These are phyloP conservation scores for Pedionomus torquatus DNA, from an alignment of 2,113 vertebrate genomes.

Conservation along the genomic window DNA sequence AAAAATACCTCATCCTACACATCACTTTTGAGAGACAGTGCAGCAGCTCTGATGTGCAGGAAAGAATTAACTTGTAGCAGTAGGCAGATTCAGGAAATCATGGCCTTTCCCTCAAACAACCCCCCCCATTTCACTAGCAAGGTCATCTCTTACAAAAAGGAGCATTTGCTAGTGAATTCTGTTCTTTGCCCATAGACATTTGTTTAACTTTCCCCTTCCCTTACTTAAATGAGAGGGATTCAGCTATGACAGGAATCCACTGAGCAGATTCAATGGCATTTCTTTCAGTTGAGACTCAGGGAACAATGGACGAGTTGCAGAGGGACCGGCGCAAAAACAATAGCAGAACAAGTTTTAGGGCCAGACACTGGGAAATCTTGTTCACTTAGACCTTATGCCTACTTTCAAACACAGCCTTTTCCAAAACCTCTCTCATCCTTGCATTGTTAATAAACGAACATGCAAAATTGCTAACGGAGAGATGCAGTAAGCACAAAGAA, in stretches of 20 bases:
- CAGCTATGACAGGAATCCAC: not conserved
- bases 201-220: fast-evolving
- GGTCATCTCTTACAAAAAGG: not conserved
- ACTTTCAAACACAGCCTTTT: not conserved
- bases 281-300: not conserved
- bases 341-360: not conserved
- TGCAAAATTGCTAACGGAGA: not conserved
- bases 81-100: not conserved
- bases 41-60: not conserved
- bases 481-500: not conserved
- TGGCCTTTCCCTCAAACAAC: not conserved
- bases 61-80: not conserved
- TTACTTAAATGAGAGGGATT: not conserved
- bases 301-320: not conserved
- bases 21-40: not conserved
- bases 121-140: not conserved
- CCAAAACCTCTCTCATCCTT: not conserved
- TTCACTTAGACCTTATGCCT: not conserved
- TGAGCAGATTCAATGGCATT: not conserved
- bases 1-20: not conserved
- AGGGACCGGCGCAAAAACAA: not conserved
- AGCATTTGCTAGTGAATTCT: not conserved
- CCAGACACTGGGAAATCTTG: not conserved
- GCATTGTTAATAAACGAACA: not conserved
- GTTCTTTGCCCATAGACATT: not conserved